Conservation (phyloP, 2,113 vertebrate species). For the Columbina picui region DNA sequence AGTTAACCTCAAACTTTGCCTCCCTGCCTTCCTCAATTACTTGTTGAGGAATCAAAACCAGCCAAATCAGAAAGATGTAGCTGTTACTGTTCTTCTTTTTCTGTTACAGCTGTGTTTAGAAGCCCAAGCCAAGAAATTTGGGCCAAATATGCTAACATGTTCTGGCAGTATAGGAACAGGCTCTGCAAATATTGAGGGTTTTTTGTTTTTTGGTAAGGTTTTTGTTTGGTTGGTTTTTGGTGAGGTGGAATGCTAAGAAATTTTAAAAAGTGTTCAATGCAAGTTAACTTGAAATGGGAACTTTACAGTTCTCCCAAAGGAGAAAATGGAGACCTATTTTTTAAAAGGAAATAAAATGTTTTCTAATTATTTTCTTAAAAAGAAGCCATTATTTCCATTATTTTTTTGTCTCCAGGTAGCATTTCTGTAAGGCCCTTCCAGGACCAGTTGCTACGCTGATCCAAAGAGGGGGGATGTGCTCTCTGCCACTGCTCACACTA, state of each 20-base stretch:
- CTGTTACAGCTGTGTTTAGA: not conserved
- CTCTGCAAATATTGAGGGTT: not conserved
- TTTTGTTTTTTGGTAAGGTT: no score
- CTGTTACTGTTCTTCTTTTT: not conserved
- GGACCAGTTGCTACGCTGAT: not conserved
- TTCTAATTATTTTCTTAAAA: not conserved
- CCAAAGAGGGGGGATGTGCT: not conserved
- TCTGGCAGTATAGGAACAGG: not conserved
- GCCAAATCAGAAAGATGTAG: not conserved
- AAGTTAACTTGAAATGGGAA: not conserved
- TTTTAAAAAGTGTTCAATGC: not conserved
- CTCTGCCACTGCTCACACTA: rapidly evolving
- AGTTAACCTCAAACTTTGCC: not conserved
- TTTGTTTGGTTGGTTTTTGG: no score
- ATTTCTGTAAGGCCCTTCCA: not conserved
- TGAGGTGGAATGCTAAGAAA: not conserved
- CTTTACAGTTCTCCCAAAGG: not conserved
- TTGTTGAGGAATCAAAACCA: slow-evolving; percentile 4
- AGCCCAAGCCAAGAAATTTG: not conserved
- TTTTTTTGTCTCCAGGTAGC: not conserved
- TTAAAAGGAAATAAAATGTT: not conserved
- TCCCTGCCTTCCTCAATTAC: not conserved
- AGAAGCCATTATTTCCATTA: not conserved
- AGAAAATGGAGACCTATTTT: not conserved
- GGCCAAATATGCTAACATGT: not conserved